These are phyloP conservation scores for Megalops atlanticus DNA, from an alignment of 2,113 vertebrate species.

Conservation along the genomic window DNA sequence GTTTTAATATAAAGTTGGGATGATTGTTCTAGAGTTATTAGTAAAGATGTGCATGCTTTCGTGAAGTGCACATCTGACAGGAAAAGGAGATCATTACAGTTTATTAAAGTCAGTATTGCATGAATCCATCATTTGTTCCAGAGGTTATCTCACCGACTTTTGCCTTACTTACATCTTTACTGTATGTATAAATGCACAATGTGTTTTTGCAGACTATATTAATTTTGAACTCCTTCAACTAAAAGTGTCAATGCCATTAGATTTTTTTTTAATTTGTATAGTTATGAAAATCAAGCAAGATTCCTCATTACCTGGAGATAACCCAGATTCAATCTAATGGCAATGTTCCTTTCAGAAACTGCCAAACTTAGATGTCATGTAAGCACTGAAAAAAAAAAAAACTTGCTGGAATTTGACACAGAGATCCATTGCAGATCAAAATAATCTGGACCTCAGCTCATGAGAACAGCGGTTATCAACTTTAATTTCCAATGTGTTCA, in stretches of 20 bases:
- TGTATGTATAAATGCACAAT: neutral
- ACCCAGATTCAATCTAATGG: too few relatives aligned
- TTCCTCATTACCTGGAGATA: too few relatives aligned
- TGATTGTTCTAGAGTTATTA: neutral
- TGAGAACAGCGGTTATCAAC: neutral
- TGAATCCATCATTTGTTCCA: neutral
- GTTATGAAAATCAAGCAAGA: too few relatives aligned
- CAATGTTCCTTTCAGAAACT: neutral
- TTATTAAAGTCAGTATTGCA: neutral
- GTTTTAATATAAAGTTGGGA: neutral
- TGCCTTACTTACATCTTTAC: neutral
- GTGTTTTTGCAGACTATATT: too few relatives aligned
- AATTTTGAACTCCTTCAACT: too few relatives aligned
- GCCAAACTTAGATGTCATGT: neutral
- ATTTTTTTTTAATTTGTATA: too few relatives aligned
- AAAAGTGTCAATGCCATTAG: neutral
- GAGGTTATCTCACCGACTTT: neutral
- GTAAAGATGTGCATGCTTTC: neutral
- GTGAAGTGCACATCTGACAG: neutral
- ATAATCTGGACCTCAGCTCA: neutral
- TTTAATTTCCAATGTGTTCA: neutral
- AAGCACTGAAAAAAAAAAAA: too few relatives aligned
- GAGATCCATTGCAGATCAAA: neutral
- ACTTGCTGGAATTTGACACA: neutral
- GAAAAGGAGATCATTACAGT: neutral